Conservation (phyloP, 2,113 vertebrate species). For the Strix uralensis region DNA sequence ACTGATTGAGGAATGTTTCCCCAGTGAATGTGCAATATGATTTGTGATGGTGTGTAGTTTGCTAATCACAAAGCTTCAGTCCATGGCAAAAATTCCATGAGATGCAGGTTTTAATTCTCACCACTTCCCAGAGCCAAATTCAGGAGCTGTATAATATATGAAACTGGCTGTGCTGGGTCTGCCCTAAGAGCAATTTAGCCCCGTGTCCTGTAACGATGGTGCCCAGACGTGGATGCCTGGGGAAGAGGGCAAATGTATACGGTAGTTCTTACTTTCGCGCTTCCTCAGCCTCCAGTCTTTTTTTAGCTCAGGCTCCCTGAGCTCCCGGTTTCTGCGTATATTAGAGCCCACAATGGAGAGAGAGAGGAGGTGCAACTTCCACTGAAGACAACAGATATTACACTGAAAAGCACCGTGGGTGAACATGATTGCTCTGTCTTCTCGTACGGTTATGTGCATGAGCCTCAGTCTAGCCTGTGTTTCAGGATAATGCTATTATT, state of each 20-base stretch:
- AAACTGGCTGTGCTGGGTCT: background rate
- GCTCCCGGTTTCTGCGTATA: background rate
- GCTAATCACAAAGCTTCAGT: background rate
- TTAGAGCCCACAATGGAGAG: background rate
- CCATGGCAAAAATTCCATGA: background rate
- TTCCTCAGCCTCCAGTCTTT: background rate
- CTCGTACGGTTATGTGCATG: background rate
- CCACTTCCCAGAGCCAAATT: background rate
- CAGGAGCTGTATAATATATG: background rate
- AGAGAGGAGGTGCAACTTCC: background rate
- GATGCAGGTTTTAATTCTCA: background rate
- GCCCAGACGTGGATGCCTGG: background rate
- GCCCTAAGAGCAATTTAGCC: background rate
- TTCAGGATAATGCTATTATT: background rate
- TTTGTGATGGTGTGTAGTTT: background rate
- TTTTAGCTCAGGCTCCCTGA: background rate
- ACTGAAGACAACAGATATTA: background rate
- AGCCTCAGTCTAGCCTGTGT: background rate
- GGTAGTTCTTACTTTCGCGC: background rate
- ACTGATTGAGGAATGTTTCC: background rate
- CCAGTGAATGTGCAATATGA: background rate
- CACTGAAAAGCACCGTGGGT: background rate
- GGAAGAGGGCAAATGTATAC: rapidly evolving
- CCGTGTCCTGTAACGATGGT: background rate
- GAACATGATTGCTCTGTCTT: background rate